These are phyloP conservation scores for silkworm (Bombyx mori) DNA, from an alignment of 1,140 invertebrate genomes.

Conservation along the genomic window ASM3026992v2 NC_085113.1:5892501-5893000, in stretches of 20 bases:
- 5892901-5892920: conserved; percentile 46
- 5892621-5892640: conserved; percentile 2
- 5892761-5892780: conserved; percentile 68
- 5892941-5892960: conserved; percentile 20
- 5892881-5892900: conserved; percentile 67
- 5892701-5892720: conserved; percentile 70
- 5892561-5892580: too few relatives aligned
- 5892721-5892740: conserved; percentile 64
- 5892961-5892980: conserved; percentile 30
- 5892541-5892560: too few relatives aligned
- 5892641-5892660: conserved; percentile 23
- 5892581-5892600: too few relatives aligned
- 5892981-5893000: conserved; percentile 30
- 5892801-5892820: conserved; percentile 50
- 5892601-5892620: background rate
- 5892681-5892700: conserved; percentile 60
- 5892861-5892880: conserved; percentile 62
- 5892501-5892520: too few relatives aligned
- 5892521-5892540: too few relatives aligned
- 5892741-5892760: conserved; percentile 61
- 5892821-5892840: conserved; percentile 42
- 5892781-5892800: conserved; percentile 64
- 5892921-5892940: conserved; percentile 29
- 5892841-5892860: conserved; percentile 48
- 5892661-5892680: conserved; percentile 27